phyloP scores from a whole-genome alignment of 2,888 invertebrate species.

The Odontomyia ornata region DNA sequence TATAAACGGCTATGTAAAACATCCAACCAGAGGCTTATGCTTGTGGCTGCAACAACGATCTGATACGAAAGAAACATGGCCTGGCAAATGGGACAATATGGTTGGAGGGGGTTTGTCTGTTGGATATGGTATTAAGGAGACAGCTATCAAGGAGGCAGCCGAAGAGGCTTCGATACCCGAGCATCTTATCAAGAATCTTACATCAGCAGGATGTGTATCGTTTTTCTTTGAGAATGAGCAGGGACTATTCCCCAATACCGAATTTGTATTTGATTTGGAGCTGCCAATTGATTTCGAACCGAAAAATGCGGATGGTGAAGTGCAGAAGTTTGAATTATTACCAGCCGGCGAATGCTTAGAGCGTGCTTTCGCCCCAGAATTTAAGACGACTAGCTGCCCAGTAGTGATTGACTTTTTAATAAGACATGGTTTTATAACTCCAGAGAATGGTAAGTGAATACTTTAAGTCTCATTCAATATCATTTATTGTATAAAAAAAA shows the following conservation, averaged over 20 bases:
- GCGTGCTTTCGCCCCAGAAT: constrained; percentile 81
- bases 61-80: constrained; percentile 93
- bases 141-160: constrained; percentile 90
- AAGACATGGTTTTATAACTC: constrained; percentile 86
- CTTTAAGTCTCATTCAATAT: not conserved
- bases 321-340: constrained; percentile 87
- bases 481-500: not conserved
- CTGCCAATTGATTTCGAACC: constrained; percentile 89
- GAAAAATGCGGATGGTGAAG: constrained; percentile 94
- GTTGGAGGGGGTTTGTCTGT: constrained; percentile 93
- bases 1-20: constrained; percentile 90
- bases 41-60: constrained; percentile 91
- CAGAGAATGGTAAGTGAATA: constrained; percentile 79
- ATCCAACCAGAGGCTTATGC: constrained; percentile 84
- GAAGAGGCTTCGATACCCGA: constrained; percentile 92
- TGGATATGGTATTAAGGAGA: constrained; percentile 87
- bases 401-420: constrained; percentile 92
- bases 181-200: constrained; percentile 72
- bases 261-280: constrained; percentile 93
- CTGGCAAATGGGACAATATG: constrained; percentile 95
- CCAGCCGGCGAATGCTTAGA: constrained; percentile 85
- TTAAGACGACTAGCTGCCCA: constrained; percentile 93
- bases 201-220: constrained; percentile 65
- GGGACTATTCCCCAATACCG: constrained; percentile 93
- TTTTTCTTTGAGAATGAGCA: constrained; percentile 92